A percentile compares a stretch with the other conserved stretches of the same genome.
phyloP scores from a whole-genome alignment of 2,113 vertebrate species.

The Spea multiplicata region DNA sequence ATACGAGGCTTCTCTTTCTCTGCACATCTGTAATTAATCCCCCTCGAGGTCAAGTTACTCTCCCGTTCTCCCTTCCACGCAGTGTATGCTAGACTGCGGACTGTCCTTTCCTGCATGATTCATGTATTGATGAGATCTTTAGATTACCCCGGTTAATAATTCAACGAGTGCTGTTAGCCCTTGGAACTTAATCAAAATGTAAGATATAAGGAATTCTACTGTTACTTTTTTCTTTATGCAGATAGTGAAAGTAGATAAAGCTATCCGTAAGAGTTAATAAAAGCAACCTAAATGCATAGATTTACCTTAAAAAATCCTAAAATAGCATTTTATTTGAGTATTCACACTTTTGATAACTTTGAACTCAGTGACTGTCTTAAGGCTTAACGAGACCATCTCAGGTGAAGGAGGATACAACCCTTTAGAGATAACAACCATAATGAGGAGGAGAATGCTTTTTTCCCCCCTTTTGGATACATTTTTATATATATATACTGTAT shows the following conservation, averaged over 20 bases:
- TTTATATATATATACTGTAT: not conserved
- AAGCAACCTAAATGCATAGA: constrained; percentile 24
- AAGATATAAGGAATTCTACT: not conserved
- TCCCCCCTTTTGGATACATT: not conserved
- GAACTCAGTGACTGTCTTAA: too few relatives aligned
- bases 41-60: not conserved
- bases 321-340: constrained; percentile 18
- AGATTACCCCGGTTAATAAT: constrained; percentile 45
- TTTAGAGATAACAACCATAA: too few relatives aligned
- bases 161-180: not conserved
- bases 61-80: constrained; percentile 1
- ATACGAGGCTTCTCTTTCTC: not conserved
- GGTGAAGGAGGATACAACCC: too few relatives aligned
- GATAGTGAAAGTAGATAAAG: not conserved
- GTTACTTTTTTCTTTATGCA: not conserved
- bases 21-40: constrained; percentile 30
- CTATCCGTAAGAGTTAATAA: not conserved
- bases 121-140: constrained; percentile 31
- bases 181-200: constrained; percentile 16
- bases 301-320: constrained; percentile 12
- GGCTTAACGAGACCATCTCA: too few relatives aligned
- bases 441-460: too few relatives aligned
- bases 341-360: not conserved
- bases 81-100: not conserved
- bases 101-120: constrained; percentile 14